Base-by-base conservation (phyloP, 2,113 vertebrate species). In the Ochotona princeps region DNA sequence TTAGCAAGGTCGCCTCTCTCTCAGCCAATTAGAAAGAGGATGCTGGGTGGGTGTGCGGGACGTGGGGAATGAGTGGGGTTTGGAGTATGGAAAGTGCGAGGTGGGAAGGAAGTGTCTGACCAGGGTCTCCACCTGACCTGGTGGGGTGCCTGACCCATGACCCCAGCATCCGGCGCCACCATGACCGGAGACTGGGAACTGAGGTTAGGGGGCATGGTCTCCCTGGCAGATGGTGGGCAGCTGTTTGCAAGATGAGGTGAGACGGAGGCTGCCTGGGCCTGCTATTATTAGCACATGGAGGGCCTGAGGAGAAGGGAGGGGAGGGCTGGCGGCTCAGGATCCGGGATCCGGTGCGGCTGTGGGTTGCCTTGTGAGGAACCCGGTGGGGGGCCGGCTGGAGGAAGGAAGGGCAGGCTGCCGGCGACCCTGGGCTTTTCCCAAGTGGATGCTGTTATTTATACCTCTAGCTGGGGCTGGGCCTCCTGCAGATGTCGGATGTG, bases 161-260 rank as follows among this genome's bases (percentile, higher is more conserved):
- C 28, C 14, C 25, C 49, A 23, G 5, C 7, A 3, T 65, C 12
- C 0, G 3, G 35, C 0, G 9, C 12, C 44, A 23, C 38, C 12
- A 5, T 2, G 0, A 10, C 35, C 44, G 30, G 79, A 69, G 8
- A 32, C 44, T 2, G 0, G n/a, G 9, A 0, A 3, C 5, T 0
- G 3, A 81, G 21, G 30, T n/a, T 26, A 17, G 3, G 0, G 32
- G 44, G 61, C 12, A 10, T 20, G 85, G 63, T 30, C 44, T 15
- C 12, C 80, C n/a, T 32, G 1, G 4, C 28, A 20, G 60, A 7
- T 25, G 67, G 61, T 1, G 10, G 18, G 54, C 18, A 54, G 20
- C 78, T 84, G 72, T 79, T 35, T 3, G 21, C 69, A 8, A 6
- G 47, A 57, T 49, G 0, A 7, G 38, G 20, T 32, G 7, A 35